Conservation (phyloP, 37 sponge, comb jelly and placozoan species). For the Amphimedon queenslandica region DNA sequence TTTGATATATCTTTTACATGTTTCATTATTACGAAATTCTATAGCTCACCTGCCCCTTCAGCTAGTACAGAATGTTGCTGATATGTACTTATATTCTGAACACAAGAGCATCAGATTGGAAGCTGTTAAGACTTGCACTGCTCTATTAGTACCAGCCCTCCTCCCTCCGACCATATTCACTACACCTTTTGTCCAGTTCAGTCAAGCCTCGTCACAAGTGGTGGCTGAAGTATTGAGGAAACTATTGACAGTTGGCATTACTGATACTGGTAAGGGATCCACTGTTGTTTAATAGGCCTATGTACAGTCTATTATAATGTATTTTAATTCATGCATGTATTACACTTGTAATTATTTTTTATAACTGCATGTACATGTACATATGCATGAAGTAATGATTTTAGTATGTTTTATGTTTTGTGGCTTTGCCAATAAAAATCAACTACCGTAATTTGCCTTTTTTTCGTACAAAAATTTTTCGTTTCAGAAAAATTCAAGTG, state of each 20-base stretch:
- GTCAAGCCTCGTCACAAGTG: conserved; percentile 47
- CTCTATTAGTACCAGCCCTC: conserved; percentile 72
- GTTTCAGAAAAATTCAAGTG: too few species aligned
- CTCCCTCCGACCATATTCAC: conserved; percentile 46
- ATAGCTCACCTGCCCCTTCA: conserved; percentile 66
- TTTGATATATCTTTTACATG: too few species aligned
- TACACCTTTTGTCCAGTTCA: conserved; percentile 32
- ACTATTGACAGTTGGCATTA: conserved; percentile 79
- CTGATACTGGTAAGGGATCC: conserved; percentile 67
- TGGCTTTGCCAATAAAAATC: too few species aligned
- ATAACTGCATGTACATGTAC: not conserved
- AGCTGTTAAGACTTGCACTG: conserved; percentile 80
- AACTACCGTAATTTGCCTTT: too few species aligned
- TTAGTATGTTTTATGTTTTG: too few species aligned
- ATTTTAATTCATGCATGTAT: not conserved
- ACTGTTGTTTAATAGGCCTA: not conserved
- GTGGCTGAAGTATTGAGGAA: conserved; percentile 83
- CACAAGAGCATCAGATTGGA: conserved; percentile 65
- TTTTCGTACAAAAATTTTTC: too few species aligned
- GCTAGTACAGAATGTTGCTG: conserved; percentile 79
- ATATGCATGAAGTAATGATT: too few species aligned
- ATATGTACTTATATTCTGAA: conserved; percentile 62
- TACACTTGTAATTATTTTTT: not conserved
- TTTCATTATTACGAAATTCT: not conserved
- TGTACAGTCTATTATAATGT: not conserved